phyloP scores from a whole-genome alignment of 2,113 vertebrate genomes.

The Elgaria multicarinata region DNA sequence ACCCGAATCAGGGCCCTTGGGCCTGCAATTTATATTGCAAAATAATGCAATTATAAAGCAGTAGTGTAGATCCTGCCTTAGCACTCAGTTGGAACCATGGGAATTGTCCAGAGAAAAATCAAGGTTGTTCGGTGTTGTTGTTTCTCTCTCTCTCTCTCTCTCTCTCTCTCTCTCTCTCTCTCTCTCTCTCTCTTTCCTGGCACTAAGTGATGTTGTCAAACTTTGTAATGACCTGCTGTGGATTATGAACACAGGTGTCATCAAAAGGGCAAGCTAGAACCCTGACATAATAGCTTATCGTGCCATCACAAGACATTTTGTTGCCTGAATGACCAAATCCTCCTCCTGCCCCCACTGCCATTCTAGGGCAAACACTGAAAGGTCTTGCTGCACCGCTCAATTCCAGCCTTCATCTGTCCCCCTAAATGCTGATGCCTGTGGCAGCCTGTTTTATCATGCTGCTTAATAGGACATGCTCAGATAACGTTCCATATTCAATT shows the following conservation, averaged over 20 bases:
- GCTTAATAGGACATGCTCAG: background rate
- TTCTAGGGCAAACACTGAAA: background rate
- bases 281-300: background rate
- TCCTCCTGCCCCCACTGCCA: background rate
- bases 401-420: background rate
- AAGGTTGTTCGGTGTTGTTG: too few species aligned
- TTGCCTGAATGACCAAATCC: background rate
- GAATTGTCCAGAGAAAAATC: background rate
- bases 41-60: too few species aligned
- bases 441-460: background rate
- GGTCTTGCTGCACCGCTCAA: background rate
- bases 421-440: background rate
- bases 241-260: background rate
- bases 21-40: too few species aligned
- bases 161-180: too few species aligned
- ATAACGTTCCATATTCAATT: background rate
- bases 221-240: background rate
- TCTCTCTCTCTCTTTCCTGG: conserved; percentile 1
- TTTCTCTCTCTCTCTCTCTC: too few species aligned
- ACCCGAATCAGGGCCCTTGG: too few species aligned
- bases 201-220: background rate
- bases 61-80: too few species aligned
- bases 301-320: background rate
- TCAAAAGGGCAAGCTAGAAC: background rate
- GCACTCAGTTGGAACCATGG: background rate